Evolutionary conservation across 2,888 invertebrate genomes (phyloP), one percentile per base, ranked within the genome.

Genomic region (Mesochorus sp.): DNA sequence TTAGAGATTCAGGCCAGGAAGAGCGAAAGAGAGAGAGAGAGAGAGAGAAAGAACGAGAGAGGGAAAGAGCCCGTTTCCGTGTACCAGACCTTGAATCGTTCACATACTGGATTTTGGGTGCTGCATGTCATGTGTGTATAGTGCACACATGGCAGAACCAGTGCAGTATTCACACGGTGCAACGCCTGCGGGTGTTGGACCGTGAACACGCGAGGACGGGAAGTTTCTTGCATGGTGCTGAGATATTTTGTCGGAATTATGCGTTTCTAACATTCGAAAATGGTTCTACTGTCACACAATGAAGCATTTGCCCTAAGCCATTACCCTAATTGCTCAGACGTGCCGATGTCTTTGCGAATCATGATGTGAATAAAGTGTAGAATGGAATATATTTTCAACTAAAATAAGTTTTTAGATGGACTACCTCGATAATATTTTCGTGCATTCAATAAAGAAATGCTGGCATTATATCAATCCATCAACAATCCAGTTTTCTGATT

Each of bases 81-180:
- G 37, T 57, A 31, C 55, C 47, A 73, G 37, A 64, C 37, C 47
- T 64, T 57, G 64, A 64, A 62, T 64, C 34, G 12, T 24, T 47
- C 55, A 55, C n/a, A 37, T 34, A 8, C 4, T 24, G 47, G 26
- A 64, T 64, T 62, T 72, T 21, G 24, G 24, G 37, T 55, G 31
- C 55, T 31, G 14, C n/a, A 47, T 57, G 14, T 49, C 21, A 17
- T 49, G 17, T 14, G 37, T 42, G 28, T 26, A 59, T 55, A 55
- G 55, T 34, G n/a, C 57, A 37, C 19, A 57, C n/a, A n/a, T n/a
- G n/a, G n/a, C n/a, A n/a, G 1, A 37, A 12, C 6, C 37, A 57
- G 19, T 12, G 21, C 37, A 34, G 55, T 19, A 12, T 57, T 57
- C 34, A 57, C 57, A 37, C n/a, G n/a, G 10, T 37, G 37, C 37